Percentiles rank a stretch among this genome's conserved stretches.
These are phyloP conservation scores for Dasypogon diadema DNA, from an alignment of 2,888 invertebrate species.

Conservation along the genomic window DNA sequence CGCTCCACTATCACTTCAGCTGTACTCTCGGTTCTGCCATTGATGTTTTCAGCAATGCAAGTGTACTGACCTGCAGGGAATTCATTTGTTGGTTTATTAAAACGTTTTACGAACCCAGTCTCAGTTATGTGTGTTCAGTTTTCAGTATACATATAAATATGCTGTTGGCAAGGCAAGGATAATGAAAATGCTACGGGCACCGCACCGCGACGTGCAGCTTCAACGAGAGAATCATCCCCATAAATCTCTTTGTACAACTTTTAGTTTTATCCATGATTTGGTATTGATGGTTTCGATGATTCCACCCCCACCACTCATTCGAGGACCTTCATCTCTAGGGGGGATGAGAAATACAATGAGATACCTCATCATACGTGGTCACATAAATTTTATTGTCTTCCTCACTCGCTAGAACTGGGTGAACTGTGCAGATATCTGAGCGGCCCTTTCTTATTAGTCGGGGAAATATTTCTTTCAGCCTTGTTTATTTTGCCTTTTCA, in stretches of 20 bases:
- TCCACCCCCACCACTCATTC: too few relatives aligned
- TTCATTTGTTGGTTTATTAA: background rate
- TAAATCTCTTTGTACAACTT: constrained; percentile 43
- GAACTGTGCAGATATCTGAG: constrained; percentile 16
- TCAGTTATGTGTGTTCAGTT: background rate
- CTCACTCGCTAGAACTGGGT: background rate
- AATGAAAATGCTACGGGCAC: background rate
- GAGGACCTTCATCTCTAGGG: too few relatives aligned
- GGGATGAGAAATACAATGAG: too few relatives aligned
- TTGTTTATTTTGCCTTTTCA: constrained; percentile 31
- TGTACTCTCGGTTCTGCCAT: constrained; percentile 79
- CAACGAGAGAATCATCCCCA: constrained; percentile 11
- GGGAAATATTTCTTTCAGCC: constrained; percentile 25
- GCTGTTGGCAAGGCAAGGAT: background rate
- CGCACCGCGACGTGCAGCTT: background rate
- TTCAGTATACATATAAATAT: background rate
- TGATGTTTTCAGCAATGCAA: constrained; percentile 77
- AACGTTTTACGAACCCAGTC: background rate
- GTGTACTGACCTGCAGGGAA: constrained; percentile 63
- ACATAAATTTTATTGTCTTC: constrained; percentile 33
- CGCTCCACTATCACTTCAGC: constrained; percentile 74
- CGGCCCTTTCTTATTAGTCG: constrained; percentile 26
- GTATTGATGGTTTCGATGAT: too few relatives aligned
- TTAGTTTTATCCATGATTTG: constrained; percentile 22
- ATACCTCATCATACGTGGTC: constrained; percentile 14